A percentile compares a stretch with the other conserved stretches of the same genome.
These are phyloP conservation scores for Castor canadensis DNA, from an alignment of 2,113 vertebrate species.

Conservation along the genomic window DNA sequence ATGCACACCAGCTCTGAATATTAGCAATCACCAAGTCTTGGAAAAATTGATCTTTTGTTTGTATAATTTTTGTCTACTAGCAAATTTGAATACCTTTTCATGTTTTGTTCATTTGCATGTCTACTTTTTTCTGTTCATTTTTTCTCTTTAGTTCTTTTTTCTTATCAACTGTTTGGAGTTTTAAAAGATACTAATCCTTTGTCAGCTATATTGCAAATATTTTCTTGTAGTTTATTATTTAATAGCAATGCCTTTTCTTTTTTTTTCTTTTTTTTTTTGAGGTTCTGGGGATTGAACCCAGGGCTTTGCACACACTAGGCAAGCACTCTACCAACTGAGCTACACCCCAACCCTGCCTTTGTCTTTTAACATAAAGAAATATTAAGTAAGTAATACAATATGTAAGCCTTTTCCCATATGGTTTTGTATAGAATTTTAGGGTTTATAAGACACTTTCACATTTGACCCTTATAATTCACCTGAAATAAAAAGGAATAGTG, in stretches of 20 bases:
- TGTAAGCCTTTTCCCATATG: neutral
- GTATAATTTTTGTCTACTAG: neutral
- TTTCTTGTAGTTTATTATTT: constrained; percentile 17
- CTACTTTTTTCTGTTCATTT: neutral
- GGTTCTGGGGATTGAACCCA: neutral
- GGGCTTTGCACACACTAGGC: neutral
- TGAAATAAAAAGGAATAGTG: neutral
- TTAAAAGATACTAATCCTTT: constrained; percentile 22
- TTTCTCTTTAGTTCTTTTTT: neutral
- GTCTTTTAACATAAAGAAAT: constrained; percentile 28
- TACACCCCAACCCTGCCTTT: neutral
- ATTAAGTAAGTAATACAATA: neutral
- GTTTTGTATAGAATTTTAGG: constrained; percentile 27
- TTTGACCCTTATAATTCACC: neutral
- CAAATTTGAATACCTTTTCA: neutral
- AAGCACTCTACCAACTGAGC: no score
- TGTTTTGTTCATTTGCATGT: constrained; percentile 36
- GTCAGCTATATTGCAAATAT: neutral
- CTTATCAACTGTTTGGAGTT: neutral
- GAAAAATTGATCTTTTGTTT: constrained; percentile 19
- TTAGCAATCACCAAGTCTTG: neutral
- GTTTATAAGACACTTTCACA: neutral
- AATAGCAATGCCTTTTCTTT: neutral
- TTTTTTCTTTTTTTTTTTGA: neutral
- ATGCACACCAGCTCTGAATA: neutral